Evolutionary conservation across 2,113 vertebrate species (phyloP), one percentile per base, ranked within the genome.

Genomic region (Phoenicopterus ruber): DNA sequence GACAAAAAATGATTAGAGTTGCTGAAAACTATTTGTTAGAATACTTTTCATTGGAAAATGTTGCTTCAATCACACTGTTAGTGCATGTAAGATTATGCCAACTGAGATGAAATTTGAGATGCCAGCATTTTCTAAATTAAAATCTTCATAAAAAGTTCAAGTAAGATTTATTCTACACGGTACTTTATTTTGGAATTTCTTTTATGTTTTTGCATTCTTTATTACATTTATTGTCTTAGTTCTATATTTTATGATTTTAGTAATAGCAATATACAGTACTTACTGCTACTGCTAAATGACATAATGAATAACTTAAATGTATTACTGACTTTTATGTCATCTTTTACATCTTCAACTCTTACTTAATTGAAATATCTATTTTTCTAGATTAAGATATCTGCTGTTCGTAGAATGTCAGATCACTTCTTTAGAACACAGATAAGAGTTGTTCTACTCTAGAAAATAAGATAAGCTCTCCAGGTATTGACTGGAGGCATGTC

Each of bases 361-460:
- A 34, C 5, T 50, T 76, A 77, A 55, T 7, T 52, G 29, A 82
- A 82, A 28, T 74, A 58, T 10, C 12, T 71, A 0, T n/a, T 46
- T 93, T 74, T 63, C 42, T 71, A 17, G 8, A 42, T 63, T 61
- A 84, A 74, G 20, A 9, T 71, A 44, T 17, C 11, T 44, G 24
- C 13, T 79, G 26, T 63, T 82, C 3, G 5, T n/a, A 42, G n/a
- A 52, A 47, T 34, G 13, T 18, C 40, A 78, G 31, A 34, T 18
- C 9, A 10, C 36, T 70, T 92, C 12, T 3, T 46, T 49, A 44
- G 44, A 80, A 32, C 0, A 0, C 6, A 57, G 86, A 47, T 3
- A 58, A 11, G 4, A 50, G 8, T 42, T 59, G 6, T 50, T 67
- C 29, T 77, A 7, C 31, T 85, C 17, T 52, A 59, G 29, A 82